Percentiles rank a stretch among this genome's conserved stretches.
Evolutionary conservation across 2,113 vertebrate genomes (phyloP).

Genomic region (Brachyhypopomus gauderio): DNA sequence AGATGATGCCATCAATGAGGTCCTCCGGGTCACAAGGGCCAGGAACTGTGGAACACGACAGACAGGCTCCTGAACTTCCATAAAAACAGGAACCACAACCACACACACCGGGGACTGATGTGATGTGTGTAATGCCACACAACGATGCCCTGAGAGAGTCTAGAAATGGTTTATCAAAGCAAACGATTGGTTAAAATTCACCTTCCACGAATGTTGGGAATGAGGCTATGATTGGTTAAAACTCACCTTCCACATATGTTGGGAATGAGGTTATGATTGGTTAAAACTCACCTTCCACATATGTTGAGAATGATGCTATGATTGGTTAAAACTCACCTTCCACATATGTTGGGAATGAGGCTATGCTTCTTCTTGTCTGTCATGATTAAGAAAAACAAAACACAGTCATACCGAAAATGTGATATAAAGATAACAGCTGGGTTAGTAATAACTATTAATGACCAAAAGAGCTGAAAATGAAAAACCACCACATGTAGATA

Average conservation of each 20-base stretch:
- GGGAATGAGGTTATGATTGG: constrained; percentile 87
- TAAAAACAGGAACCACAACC: neutral
- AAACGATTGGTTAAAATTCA: constrained; percentile 69
- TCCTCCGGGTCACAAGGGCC: constrained; percentile 98
- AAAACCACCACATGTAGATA: neutral
- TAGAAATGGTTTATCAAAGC: no score
- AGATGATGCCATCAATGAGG: constrained; percentile 96
- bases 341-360: constrained; percentile 95
- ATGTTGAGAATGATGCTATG: constrained; percentile 93
- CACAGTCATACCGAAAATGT: constrained; percentile 32
- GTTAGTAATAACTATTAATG: neutral
- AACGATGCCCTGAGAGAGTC: no score
- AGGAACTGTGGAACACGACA: constrained; percentile 78
- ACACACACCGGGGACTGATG: neutral
- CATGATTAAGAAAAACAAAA: constrained; percentile 69
- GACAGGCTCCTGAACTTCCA: neutral
- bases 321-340: constrained; percentile 84
- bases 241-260: constrained; percentile 97
- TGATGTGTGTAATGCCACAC: neutral
- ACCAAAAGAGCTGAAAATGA: neutral
- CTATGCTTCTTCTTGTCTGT: constrained; percentile 92
- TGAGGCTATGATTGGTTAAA: constrained; percentile 76
- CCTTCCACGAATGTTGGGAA: constrained; percentile 98
- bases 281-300: constrained; percentile 91
- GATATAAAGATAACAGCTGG: neutral